Evolutionary conservation across 2,797 vertebrate species (phyloP).

Genomic region (Lindbergichthys nudifrons): DNA sequence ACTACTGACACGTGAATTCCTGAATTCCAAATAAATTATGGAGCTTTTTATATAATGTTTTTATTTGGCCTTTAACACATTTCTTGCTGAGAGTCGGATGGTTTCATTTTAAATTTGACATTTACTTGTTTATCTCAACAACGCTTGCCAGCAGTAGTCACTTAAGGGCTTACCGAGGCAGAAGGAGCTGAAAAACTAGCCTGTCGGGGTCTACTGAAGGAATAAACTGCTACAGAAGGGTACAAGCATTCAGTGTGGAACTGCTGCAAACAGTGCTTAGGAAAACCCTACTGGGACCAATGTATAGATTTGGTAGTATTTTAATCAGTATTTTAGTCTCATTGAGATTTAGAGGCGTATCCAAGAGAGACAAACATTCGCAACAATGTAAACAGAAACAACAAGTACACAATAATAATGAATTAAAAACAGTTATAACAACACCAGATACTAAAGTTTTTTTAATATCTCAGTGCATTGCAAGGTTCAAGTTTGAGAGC

Average conservation of each 20-base stretch:
- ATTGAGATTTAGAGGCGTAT: too few relatives aligned
- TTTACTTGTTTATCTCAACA: constrained; percentile 14
- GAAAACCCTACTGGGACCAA: background rate
- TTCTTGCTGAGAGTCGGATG: constrained; percentile 4
- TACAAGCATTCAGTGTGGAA: constrained; percentile 2
- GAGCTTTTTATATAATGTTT: background rate
- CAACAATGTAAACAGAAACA: too few relatives aligned
- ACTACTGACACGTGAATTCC: too few relatives aligned
- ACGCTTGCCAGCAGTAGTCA: background rate
- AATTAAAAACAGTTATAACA: too few relatives aligned
- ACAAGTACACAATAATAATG: too few relatives aligned
- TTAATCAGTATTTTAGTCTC: background rate
- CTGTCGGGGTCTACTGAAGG: background rate
- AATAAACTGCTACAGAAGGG: constrained; percentile 10
- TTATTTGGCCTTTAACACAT: background rate
- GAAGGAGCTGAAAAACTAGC: background rate
- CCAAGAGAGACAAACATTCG: too few relatives aligned
- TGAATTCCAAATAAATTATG: too few relatives aligned
- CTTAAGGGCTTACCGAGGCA: constrained; percentile 3
- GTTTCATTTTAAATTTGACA: constrained; percentile 19
- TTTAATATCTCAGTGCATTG: too few relatives aligned
- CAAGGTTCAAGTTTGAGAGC: too few relatives aligned
- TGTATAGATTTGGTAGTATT: background rate
- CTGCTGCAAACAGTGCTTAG: background rate
- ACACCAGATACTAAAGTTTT: too few relatives aligned